These are phyloP conservation scores for Argyrosomus japonicus DNA, from an alignment of 2,113 vertebrate genomes.

Conservation along the genomic window DNA sequence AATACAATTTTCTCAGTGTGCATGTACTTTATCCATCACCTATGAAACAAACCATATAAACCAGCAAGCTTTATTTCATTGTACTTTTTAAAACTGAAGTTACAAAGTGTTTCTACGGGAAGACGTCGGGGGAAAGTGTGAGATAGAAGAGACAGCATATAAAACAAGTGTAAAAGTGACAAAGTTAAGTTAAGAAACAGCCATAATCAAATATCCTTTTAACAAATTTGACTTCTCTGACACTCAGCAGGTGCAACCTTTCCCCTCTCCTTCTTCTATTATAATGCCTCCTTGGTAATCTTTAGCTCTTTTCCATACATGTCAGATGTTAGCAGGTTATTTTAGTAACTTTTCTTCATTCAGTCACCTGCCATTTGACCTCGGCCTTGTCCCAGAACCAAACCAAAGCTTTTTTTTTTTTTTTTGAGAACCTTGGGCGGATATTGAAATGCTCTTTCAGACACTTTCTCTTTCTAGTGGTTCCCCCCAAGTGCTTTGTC, in stretches of 20 bases:
- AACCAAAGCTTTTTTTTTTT: constrained; percentile 14
- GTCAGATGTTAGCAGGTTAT: constrained; percentile 28
- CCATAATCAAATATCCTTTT: too few relatives aligned
- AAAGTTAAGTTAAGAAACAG: not conserved
- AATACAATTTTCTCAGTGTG: not conserved
- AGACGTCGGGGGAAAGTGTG: not conserved
- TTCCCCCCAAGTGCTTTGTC: constrained; percentile 55
- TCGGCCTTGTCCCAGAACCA: constrained; percentile 27
- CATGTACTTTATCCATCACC: not conserved
- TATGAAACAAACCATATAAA: not conserved
- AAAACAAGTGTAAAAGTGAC: not conserved
- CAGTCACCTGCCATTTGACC: constrained; percentile 65
- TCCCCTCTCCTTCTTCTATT: not conserved
- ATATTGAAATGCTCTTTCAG: constrained; percentile 65
- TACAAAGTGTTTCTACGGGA: not conserved
- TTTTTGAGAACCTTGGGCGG: constrained; percentile 42
- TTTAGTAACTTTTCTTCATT: constrained; percentile 47
- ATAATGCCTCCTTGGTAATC: constrained; percentile 3
- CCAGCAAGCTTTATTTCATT: too few relatives aligned
- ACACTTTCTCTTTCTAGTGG: constrained; percentile 38
- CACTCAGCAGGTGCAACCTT: not conserved
- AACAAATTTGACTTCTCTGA: not conserved
- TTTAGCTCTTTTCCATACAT: constrained; percentile 5
- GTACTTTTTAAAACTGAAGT: not conserved
- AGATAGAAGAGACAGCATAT: not conserved